These are phyloP conservation scores for Gymnorhina tibicen DNA, from an alignment of 2,113 vertebrate genomes.

Conservation along the genomic window DNA sequence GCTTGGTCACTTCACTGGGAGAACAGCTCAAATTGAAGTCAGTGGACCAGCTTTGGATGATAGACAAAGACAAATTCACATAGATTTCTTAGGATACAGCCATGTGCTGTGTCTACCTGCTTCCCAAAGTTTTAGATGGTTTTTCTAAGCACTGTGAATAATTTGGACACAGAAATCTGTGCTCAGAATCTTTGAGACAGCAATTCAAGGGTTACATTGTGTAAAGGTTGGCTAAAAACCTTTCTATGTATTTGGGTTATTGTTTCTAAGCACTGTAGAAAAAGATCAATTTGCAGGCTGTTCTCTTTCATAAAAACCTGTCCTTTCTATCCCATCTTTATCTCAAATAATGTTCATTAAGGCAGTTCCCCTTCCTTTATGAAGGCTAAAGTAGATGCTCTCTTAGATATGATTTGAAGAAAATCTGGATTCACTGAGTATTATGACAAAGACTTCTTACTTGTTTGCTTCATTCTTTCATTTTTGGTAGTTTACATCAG, in stretches of 20 bases:
- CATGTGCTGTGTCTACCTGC: neutral
- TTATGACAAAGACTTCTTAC: neutral
- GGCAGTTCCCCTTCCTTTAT: neutral
- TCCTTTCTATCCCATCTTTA: neutral
- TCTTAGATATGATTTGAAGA: neutral
- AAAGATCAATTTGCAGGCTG: neutral
- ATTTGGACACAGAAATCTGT: neutral
- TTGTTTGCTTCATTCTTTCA: neutral
- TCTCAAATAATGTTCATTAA: neutral
- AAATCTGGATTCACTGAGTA: neutral
- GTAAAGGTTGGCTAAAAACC: neutral
- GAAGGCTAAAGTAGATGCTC: neutral
- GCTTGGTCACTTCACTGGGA: neutral
- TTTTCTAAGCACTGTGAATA: neutral
- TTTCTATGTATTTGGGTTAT: neutral
- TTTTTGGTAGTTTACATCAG: neutral
- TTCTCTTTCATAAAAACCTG: neutral
- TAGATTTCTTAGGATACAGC: neutral
- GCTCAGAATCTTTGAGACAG: neutral
- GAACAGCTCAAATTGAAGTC: neutral
- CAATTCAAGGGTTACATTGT: neutral
- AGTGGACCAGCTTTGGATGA: neutral
- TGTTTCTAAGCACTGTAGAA: neutral
- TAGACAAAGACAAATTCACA: neutral
- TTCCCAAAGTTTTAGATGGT: neutral